Evolutionary conservation across 2,888 invertebrate genomes (phyloP).

Genomic region (Erebia aethiops): DNA sequence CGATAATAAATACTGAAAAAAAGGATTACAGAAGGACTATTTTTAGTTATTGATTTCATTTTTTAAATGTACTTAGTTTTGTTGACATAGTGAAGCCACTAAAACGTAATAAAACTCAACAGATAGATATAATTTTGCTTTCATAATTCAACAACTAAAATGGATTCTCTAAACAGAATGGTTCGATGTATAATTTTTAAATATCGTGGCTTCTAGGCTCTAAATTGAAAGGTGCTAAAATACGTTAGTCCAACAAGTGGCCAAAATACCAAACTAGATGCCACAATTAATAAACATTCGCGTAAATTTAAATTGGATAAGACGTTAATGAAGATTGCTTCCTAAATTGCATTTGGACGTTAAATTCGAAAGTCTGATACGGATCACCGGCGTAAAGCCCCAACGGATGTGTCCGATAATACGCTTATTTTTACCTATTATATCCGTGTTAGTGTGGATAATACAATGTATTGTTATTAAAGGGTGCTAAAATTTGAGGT

Average conservation of each 20-base stretch:
- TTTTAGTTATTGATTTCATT: too few species aligned
- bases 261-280: neutral
- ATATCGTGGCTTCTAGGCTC: neutral
- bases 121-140: too few species aligned
- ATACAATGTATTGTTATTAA: conserved; percentile 64
- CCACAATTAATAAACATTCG: neutral
- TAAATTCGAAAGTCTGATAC: conserved; percentile 75
- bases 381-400: conserved; percentile 66
- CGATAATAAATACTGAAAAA: too few species aligned
- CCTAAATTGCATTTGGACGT: conserved; percentile 47
- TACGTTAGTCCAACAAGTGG: neutral
- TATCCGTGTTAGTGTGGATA: conserved; percentile 75
- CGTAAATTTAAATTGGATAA: conserved; percentile 12
- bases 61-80: too few species aligned
- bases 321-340: conserved; percentile 23
- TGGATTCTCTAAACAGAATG: too few species aligned
- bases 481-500: neutral
- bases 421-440: conserved; percentile 81
- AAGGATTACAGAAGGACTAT: too few species aligned
- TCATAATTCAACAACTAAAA: too few species aligned
- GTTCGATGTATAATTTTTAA: too few species aligned
- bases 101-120: too few species aligned
- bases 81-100: too few species aligned
- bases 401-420: conserved; percentile 76
- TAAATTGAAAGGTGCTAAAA: neutral